Base-by-base conservation (phyloP, 2,113 vertebrate genomes). In the Sander vitreus region DNA sequence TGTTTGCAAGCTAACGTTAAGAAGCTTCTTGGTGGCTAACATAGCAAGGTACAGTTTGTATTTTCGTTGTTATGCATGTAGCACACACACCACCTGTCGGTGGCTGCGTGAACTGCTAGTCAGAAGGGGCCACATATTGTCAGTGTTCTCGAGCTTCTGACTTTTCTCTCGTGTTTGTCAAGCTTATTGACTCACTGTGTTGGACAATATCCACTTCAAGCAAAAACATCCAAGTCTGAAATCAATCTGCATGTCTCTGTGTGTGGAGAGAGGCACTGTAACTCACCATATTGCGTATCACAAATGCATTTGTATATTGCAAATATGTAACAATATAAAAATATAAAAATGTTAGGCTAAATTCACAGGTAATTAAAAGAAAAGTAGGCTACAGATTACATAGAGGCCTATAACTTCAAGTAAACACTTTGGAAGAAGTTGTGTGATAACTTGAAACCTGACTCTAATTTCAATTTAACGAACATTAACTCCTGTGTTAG, bases 1-100 rank as follows among this genome's bases (percentile, higher is more conserved):
- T 78, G 83, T 83, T 81, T 39, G 66, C 63, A 72, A 76, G 82
- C 83, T 83, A 67, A 63, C 50, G 82, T 69, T 54, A 30, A 73
- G 78, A 73, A 80, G 85, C 87, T 80, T 83, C 83, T 86, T 62
- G 73, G 66, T 86, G 85, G 90, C 89, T 91, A 93, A 88, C 66
- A 83, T 91, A 91, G 85, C 88, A 88, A 88, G 82, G 88, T 85
- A 87, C 88, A 92, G 59, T 78, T 83, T 89, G 82, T 92, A 36
- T 91, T 91, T 88, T 86, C 80, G 64, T 75, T 82, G 67, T 80
- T 76, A 4, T 87, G 54, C 53, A 77, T 75, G 90, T 33, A 63
- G 78, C 86, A 83, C 86, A 84, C 76, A 68, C 91, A 54, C 91
- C 88, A 91, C 89, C 93, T 93, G 80, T 92, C 81, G 93, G 87